phyloP scores from a whole-genome alignment of 2,888 invertebrate genomes.

The Leucania comma region DNA sequence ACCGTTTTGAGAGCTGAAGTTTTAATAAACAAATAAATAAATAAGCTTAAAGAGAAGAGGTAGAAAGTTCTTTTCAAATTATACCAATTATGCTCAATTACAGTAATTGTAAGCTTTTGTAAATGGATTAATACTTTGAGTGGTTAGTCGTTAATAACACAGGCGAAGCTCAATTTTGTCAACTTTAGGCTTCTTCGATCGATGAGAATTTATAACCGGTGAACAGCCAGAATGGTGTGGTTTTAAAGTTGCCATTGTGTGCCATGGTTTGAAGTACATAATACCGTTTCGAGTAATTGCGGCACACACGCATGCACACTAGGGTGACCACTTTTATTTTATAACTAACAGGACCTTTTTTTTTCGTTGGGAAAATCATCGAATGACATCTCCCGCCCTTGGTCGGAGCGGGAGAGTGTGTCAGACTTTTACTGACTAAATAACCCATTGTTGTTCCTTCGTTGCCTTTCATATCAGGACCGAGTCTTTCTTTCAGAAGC shows the following conservation, averaged over 20 bases:
- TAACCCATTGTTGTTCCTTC: too few species aligned
- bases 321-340: not conserved
- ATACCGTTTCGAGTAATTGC: not conserved
- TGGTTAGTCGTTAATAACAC: not conserved
- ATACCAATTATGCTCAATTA: slow-evolving; percentile 8
- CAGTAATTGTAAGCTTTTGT: slow-evolving; percentile 3
- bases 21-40: too few species aligned
- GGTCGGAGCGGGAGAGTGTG: too few species aligned
- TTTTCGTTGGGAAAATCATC: too few species aligned
- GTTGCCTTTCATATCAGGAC: too few species aligned
- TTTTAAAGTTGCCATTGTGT: not conserved
- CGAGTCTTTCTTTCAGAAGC: too few species aligned
- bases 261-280: slow-evolving; percentile 5
- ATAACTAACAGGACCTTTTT: too few species aligned
- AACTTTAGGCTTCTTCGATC: not conserved
- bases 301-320: not conserved
- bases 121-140: slow-evolving; percentile 6
- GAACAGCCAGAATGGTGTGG: not conserved
- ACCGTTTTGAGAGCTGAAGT: too few species aligned
- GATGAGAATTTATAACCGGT: not conserved
- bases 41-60: too few species aligned
- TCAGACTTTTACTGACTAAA: too few species aligned
- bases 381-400: too few species aligned
- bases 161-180: not conserved
- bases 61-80: not conserved